Conservation (phyloP, 2,113 vertebrate genomes). For the Crotalus horridus region DNA sequence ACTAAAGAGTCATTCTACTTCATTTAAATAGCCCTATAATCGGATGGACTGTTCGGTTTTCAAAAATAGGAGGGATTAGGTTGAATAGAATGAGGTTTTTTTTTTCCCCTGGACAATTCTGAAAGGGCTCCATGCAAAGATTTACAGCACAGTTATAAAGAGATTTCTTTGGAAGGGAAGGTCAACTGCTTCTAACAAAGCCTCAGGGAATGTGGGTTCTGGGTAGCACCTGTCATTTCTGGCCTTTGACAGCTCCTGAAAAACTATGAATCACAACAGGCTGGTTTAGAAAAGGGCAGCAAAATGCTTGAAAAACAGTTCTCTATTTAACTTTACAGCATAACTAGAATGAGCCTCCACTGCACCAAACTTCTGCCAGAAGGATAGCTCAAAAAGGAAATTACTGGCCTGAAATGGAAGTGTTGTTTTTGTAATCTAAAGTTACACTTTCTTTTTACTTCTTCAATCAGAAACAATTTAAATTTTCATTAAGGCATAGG, state of each 20-base stretch:
- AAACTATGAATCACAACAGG: slow-evolving; percentile 36
- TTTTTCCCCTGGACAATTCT: slow-evolving; percentile 6
- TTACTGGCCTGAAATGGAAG: not conserved
- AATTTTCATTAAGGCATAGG: slow-evolving; percentile 17
- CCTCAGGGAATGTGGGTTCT: not conserved
- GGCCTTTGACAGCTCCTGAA: slow-evolving; percentile 41
- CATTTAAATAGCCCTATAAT: slow-evolving; percentile 43
- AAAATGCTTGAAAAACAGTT: not conserved
- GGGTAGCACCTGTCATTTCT: not conserved
- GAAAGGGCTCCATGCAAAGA: not conserved
- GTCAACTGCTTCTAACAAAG: not conserved
- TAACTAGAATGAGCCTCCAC: not conserved
- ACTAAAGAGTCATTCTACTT: slow-evolving; percentile 42
- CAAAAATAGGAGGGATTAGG: not conserved
- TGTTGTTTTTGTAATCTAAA: slow-evolving; percentile 27
- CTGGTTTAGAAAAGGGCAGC: slow-evolving; percentile 5
- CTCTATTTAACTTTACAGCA: not conserved
- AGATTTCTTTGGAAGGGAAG: not conserved
- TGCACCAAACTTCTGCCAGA: not conserved
- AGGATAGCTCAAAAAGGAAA: not conserved
- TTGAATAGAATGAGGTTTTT: not conserved
- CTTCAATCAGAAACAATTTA: slow-evolving; percentile 9
- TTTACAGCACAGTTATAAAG: not conserved
- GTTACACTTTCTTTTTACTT: slow-evolving; percentile 37
- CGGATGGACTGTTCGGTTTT: slow-evolving; percentile 23